Conservation (phyloP, 2,113 vertebrate species). For the Datnioides undecimradiatus region DNA sequence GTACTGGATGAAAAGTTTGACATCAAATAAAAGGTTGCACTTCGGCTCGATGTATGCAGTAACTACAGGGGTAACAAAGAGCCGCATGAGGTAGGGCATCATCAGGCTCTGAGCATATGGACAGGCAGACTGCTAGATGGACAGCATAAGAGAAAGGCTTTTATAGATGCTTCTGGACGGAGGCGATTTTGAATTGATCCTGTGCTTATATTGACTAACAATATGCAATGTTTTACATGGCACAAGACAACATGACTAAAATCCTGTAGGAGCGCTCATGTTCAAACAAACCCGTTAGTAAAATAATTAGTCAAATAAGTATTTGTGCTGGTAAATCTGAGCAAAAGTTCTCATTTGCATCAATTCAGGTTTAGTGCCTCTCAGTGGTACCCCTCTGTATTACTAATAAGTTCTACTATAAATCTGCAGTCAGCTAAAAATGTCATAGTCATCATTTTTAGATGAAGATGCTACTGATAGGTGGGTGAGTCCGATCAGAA, state of each 20-base stretch:
- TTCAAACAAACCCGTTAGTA: background rate
- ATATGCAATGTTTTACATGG: background rate
- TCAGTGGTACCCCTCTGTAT: background rate
- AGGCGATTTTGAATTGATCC: background rate
- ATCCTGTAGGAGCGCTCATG: background rate
- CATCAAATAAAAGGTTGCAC: background rate
- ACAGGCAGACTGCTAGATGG: background rate
- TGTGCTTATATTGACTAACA: background rate
- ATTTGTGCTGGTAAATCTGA: background rate
- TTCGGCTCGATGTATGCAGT: too few relatives aligned
- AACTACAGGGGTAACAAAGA: conserved; percentile 22
- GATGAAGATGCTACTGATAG: background rate
- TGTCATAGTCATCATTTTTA: background rate
- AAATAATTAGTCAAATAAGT: too few relatives aligned
- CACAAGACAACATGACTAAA: background rate
- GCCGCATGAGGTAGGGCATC: background rate
- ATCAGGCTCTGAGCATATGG: background rate
- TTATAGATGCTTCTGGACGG: background rate
- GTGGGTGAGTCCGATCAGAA: conserved; percentile 1
- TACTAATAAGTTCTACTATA: background rate
- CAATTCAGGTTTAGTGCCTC: background rate
- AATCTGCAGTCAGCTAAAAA: background rate
- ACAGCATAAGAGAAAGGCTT: background rate
- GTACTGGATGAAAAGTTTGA: background rate
- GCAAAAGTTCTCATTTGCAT: background rate